Evolutionary conservation across 2,797 vertebrate species (phyloP), one percentile per base, ranked within the genome.

Genomic region (Arnoldichthys spilopterus): DNA sequence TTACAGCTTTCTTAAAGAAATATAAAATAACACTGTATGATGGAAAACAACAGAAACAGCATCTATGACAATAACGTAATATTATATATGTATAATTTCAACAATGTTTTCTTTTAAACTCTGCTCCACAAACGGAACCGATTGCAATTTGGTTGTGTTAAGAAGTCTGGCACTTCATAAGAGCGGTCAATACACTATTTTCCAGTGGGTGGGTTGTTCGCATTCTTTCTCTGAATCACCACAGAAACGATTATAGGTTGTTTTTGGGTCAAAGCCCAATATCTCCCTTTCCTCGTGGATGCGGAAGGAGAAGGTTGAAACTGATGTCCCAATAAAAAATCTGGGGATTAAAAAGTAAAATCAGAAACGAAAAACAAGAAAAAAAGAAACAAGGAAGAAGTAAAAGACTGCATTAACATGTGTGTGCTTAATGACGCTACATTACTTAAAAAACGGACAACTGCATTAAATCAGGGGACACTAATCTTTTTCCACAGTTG

Each of bases 141-240:
- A 49, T 43, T 18, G 8, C 28, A 2, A 5, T 0, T 13, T 13
- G 45, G 16, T 1, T 4, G 9, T 20, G 24, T 30, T 16, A 2
- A 37, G 22, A 9, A 2, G 18, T 53, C 26, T 56, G 47, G 28
- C 49, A 54, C 49, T 69, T 59, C 0, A 26, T 3, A 26, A 43
- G 4, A 15, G 12, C 32, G 9, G 24, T 90, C 87, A 99, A 82
- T 96, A 97, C 0, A 94, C 90, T 8, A 99, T 95, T 92, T 95
- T 98, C 98, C 98, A 99, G 91, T 98, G 98, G 7, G 98, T 97
- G 22, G 98, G 98, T 90, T 99, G 97, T 89, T 99, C 97, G 26
- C 98, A 99, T 20, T 90, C 91, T 51, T 88, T 93, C 85, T 99
- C 98, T 32, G 85, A 86, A 83, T 99, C 97, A 2, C 98, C 98